Percentiles rank a stretch among this genome's conserved stretches.
These are phyloP conservation scores for Temnothorax rugatulus DNA, from an alignment of 2,888 invertebrate genomes.

Conservation along the genomic window DNA sequence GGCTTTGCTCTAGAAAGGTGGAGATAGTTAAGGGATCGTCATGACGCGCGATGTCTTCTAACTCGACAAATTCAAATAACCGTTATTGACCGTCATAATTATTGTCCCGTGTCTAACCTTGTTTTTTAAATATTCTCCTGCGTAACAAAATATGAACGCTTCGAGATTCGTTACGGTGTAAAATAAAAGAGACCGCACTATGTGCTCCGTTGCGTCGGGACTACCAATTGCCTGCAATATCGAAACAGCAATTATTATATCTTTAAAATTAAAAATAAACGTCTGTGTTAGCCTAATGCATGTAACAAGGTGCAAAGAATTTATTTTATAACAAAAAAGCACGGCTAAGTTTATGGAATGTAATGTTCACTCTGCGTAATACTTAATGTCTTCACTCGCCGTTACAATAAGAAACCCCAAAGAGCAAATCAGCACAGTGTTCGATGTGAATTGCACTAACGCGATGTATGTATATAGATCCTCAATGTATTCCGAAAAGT, in stretches of 20 bases:
- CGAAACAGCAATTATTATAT: neutral
- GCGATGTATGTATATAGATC: slow-evolving; percentile 57
- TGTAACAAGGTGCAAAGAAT: neutral
- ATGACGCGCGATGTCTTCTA: neutral
- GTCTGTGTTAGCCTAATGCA: neutral
- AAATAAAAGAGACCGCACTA: slow-evolving; percentile 64
- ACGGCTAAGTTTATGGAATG: neutral
- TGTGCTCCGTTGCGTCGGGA: slow-evolving; percentile 35
- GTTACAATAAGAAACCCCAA: slow-evolving; percentile 68
- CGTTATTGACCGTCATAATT: neutral
- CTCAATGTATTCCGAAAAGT: slow-evolving; percentile 37
- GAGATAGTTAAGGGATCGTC: neutral
- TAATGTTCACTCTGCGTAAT: neutral
- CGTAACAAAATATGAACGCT: slow-evolving; percentile 68
- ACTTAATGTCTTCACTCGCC: slow-evolving; percentile 57
- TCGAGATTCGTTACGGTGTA: slow-evolving; percentile 64
- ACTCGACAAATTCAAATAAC: neutral
- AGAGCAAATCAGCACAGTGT: slow-evolving; percentile 64
- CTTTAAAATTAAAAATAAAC: neutral
- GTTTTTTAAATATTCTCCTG: slow-evolving; percentile 72
- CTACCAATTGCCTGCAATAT: slow-evolving; percentile 61
- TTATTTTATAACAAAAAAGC: neutral
- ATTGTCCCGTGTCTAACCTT: slow-evolving; percentile 61
- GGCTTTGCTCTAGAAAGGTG: slow-evolving; percentile 56
- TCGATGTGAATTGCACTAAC: slow-evolving; percentile 63